Base-by-base conservation (phyloP, 2,888 invertebrate species). In the Drosophila kanekoi region DNA sequence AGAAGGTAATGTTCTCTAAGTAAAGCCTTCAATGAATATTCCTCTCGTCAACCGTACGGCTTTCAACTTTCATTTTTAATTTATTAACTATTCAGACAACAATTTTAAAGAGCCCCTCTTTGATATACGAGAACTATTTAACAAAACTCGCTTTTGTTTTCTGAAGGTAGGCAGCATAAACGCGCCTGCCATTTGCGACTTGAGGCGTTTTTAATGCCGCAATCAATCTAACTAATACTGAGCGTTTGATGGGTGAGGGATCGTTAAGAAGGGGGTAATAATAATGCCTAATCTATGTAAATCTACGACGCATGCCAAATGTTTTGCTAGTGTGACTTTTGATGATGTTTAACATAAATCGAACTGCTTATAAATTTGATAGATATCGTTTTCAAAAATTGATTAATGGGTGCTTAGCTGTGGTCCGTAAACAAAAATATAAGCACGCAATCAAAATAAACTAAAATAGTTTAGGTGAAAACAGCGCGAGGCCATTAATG, bases 301-400 rank as follows among this genome's bases (percentile, higher is more conserved):
- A 84, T 87, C 44, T 58, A 32, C 43, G 57, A 79, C 88, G 66
- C 87, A 89, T 89, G 87, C 83, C 89, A 84, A 84, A 84, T 77
- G 66, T 77, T 77, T 72, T 45, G 68, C 70, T 81, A 49, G 87
- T 87, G 85, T 84, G 89, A 83, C 81, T 89, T 83, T 67, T 67
- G 79, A 81, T 80, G 89, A 87, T 77, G 89, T 72, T 72, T 79
- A 81, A 81, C 89, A 89, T 89, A 74, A 89, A 87, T 89, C 89
- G 89, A 84, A 78, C 65, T 72, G 89, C 59, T 87, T 84, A 84
- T 78, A 71, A 70, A 81, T 66, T 75, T 89, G 89, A 83, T 87
- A 75, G 87, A 87, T 89, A 87, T 84, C 71, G 75, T 75, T 75
- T 82, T 66, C 51, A 43, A 45, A 59, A 75, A 69, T 87, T 84